Evolutionary conservation across 2,113 vertebrate genomes (phyloP).

Genomic region (Sinocyclocheilus grahami): DNA sequence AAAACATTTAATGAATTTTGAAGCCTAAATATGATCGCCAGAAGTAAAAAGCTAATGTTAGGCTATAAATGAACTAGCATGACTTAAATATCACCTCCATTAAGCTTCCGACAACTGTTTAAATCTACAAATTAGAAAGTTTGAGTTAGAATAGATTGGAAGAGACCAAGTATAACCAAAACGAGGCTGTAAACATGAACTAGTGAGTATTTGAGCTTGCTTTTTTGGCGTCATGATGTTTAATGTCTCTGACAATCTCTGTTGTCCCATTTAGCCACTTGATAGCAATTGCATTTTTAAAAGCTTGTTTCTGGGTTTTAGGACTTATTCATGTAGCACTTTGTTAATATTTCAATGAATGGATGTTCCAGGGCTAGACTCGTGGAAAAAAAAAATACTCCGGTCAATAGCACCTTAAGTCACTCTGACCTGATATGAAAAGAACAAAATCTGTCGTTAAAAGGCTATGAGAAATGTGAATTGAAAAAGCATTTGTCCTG

Average conservation of each 20-base stretch:
- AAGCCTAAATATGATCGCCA: no score
- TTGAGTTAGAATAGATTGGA: neutral
- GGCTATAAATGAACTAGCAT: no score
- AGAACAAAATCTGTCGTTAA: neutral
- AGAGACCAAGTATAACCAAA: neutral
- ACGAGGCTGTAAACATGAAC: neutral
- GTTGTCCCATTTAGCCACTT: neutral
- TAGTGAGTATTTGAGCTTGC: neutral
- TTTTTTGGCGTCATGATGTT: neutral
- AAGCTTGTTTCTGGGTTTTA: neutral
- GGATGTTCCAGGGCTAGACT: neutral
- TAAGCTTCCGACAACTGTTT: neutral
- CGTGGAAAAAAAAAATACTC: no score
- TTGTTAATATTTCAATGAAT: neutral
- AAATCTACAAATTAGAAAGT: neutral
- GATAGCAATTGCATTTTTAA: neutral
- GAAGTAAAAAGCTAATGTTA: no score
- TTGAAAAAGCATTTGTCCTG: conserved; percentile 12
- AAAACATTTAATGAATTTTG: no score
- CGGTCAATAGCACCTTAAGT: neutral
- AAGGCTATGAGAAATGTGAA: conserved; percentile 11
- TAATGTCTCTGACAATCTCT: neutral
- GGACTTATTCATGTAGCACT: neutral
- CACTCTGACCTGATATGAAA: neutral
- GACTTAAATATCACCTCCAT: no score